Base-by-base conservation (phyloP, 2,888 invertebrate genomes). In the Leucania comma region DNA sequence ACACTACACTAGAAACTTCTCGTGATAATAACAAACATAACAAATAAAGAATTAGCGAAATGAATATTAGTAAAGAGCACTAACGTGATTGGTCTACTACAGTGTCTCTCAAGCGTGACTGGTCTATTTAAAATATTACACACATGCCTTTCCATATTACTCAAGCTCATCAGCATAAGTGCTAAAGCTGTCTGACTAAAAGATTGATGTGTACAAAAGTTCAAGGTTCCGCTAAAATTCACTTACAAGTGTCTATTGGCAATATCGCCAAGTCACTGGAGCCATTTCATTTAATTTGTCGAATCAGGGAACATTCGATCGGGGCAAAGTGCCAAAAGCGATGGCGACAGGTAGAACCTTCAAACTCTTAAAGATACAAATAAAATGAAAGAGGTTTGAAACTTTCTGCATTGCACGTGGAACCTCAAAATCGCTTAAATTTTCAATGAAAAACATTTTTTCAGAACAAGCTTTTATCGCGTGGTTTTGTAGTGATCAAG, bases 271-370 rank as follows among this genome's bases (percentile, higher is more conserved):
- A 68, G 63, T 73, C 65, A 73, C 72, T 62, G 62, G 8, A 54
- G 60, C 65, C 51, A 59, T 72, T 70, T 56, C 46, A 51, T 73
- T 63, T 60, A 64, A 71, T 72, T 75, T 59, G 46, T 68, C 61
- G 58, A 59, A 38, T 63, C 58, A 24, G 56, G 38, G 35, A n/a
- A 59, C 42, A 29, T 58, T 50, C 29, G 46, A 46, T 48, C 46
- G 32, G 5, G 68, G 83, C 72, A 57, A 60, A 56, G 53, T 72
- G 75, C 68, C 80, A 75, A 68, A 64, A 70, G n/a, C n/a, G 22
- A 58, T 68, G 50, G 38, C 14, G 51, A 59, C 72, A 77, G 60
- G 54, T 80, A 79, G n/a, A 46, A 59, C 12, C 20, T 63, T 12
- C 22, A 3, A 20, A 35, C 32, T 32, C 12, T 60, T n/a, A 48